Evolutionary conservation across 2,113 vertebrate genomes (phyloP).

Genomic region (Labrus mixtus): DNA sequence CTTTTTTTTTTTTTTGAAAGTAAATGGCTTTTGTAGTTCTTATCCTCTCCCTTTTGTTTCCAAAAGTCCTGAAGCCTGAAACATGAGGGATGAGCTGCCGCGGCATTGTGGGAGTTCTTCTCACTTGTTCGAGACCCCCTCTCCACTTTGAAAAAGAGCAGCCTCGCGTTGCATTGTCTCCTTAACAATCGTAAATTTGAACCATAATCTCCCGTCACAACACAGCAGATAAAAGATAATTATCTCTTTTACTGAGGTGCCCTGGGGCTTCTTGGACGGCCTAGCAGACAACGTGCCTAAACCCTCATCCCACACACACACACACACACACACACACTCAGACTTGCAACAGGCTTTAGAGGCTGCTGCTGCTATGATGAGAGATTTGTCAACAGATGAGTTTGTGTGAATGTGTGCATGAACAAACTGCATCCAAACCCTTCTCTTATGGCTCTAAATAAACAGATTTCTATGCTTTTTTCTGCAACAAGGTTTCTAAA

Average conservation of each 20-base stretch:
- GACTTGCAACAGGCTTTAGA: constrained; percentile 42
- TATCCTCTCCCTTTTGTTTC: constrained; percentile 45
- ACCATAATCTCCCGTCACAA: constrained; percentile 87
- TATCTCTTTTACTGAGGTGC: constrained; percentile 83
- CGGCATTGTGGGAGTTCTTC: constrained; percentile 78
- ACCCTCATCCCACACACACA: constrained; percentile 68
- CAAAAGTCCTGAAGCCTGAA: constrained; percentile 70
- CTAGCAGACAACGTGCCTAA: constrained; percentile 76
- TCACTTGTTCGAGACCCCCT: constrained; percentile 71
- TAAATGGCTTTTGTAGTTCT: constrained; percentile 39
- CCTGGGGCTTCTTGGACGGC: constrained; percentile 80
- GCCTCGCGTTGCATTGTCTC: constrained; percentile 80
- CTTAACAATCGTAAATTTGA: constrained; percentile 86
- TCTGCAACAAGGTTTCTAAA: not conserved
- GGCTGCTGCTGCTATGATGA: constrained; percentile 15
- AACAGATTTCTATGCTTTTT: not conserved
- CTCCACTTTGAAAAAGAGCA: constrained; percentile 75
- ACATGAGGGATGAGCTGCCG: constrained; percentile 67
- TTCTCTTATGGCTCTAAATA: not conserved
- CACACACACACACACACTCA: constrained; percentile 40
- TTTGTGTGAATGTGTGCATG: constrained; percentile 29
- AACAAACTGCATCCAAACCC: constrained; percentile 7
- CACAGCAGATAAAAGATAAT: constrained; percentile 87
- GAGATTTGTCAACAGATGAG: constrained; percentile 21
- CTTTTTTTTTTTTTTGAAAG: constrained; percentile 27